phyloP scores from a whole-genome alignment of 2,113 vertebrate genomes.

The Centrocercus urophasianus region DNA sequence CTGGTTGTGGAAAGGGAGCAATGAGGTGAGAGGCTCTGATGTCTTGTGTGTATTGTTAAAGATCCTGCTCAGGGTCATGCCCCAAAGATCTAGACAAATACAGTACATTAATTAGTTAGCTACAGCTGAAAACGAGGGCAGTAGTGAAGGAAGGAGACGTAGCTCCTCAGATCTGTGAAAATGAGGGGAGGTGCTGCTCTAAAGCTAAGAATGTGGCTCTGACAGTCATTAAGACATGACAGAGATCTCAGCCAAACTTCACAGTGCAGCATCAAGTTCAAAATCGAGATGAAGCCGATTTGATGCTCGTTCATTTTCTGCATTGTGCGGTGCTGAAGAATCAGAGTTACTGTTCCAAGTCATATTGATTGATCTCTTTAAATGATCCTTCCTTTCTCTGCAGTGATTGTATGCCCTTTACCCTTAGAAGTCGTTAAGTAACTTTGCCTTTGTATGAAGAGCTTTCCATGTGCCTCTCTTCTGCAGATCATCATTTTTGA shows the following conservation, averaged over 20 bases:
- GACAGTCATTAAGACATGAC: background rate
- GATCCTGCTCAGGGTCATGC: background rate
- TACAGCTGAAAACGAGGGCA: background rate
- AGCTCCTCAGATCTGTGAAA: background rate
- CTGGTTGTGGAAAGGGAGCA: constrained; percentile 86
- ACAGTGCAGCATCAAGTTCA: background rate
- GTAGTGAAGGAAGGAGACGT: background rate
- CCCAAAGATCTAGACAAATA: background rate
- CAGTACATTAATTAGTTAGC: background rate
- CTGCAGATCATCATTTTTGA: constrained; percentile 90
- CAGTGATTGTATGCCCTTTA: background rate
- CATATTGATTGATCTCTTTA: background rate
- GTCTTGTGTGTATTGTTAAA: background rate
- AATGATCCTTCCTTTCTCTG: background rate
- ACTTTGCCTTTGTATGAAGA: background rate
- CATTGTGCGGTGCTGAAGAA: background rate
- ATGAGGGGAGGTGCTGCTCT: background rate
- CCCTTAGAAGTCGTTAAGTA: background rate
- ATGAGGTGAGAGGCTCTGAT: constrained; percentile 82
- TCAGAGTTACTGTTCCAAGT: background rate
- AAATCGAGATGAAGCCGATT: background rate
- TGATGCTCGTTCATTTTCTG: background rate
- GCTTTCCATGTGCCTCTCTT: background rate
- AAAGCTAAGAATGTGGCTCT: background rate
- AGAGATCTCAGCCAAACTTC: background rate